phyloP scores from a whole-genome alignment of 2,113 vertebrate species.

The Catharus minimus region DNA sequence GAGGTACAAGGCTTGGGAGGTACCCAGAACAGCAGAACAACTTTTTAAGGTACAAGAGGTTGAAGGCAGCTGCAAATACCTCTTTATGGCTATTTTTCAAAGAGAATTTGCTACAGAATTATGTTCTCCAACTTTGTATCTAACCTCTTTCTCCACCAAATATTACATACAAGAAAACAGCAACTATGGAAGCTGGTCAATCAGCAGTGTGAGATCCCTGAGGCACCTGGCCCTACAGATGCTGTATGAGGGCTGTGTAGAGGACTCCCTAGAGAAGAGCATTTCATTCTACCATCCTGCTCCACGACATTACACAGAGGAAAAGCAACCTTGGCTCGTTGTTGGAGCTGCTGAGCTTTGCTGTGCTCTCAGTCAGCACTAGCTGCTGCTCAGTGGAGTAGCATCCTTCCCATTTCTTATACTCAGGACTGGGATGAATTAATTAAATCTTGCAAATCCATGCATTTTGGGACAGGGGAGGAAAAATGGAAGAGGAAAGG shows the following conservation, averaged over 20 bases:
- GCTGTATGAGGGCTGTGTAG: neutral
- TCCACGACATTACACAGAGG: neutral
- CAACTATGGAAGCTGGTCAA: neutral
- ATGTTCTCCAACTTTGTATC: neutral
- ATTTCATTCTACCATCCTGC: neutral
- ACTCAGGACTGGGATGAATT: neutral
- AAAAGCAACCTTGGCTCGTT: neutral
- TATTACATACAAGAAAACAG: neutral
- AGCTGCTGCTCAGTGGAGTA: neutral
- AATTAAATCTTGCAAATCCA: neutral
- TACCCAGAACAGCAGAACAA: neutral
- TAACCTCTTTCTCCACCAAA: neutral
- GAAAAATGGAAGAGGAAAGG: neutral
- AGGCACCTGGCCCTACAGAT: neutral
- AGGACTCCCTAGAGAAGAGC: neutral
- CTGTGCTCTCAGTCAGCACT: neutral
- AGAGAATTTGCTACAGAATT: neutral
- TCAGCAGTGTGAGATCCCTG: neutral
- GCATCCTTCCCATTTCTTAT: neutral
- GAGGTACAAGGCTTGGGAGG: fast-evolving
- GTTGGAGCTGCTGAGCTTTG: neutral
- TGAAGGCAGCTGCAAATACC: neutral
- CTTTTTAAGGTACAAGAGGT: neutral
- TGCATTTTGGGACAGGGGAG: neutral
- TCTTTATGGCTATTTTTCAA: neutral